Evolutionary conservation across 2,797 vertebrate species (phyloP), one percentile per base, ranked within the genome.

Genomic region (Tokudaia tokunoshimensis): DNA sequence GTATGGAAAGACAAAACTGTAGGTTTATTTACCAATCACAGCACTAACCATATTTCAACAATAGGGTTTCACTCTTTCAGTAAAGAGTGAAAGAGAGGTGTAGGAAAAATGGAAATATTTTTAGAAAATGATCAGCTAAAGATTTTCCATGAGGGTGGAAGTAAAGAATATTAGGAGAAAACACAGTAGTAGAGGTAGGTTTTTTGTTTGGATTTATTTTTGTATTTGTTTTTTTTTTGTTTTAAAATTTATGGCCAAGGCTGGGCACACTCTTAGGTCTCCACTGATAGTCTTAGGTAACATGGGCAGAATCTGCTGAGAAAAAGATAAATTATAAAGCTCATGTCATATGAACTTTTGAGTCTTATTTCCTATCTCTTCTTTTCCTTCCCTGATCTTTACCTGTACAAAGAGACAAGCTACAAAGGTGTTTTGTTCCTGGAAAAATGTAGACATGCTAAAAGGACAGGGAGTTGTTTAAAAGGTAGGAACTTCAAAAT

Each of bases 241-340:
- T 37, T 37, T 70, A 37, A 20, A 19, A 44, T 89, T 91, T 91
- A 15, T 31, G 61, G 24, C 19, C 44, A 79, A 65, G 34, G 24
- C 80, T 78, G 11, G 26, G 17, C 3, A 59, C 0, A 9, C 5
- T 13, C 44, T 52, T 22, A 17, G 59, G 31, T 81, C 57, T 37
- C 3, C 15, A 2, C 52, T 34, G 7, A 26, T 55, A 84, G 67
- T 74, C 41, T 2, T 81, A 26, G 84, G 20, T 2, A 63, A 3
- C 44, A 50, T 12, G 59, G 31, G 19, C 9, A 72, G 52, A 34
- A 11, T 83, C 67, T 34, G n/a, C 14, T 92, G 70, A 92, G 84
- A 41, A 74, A 80, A 86, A 95, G 72, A 85, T 61, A 83, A 80
- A 88, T 75, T n/a, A n/a, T n/a, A 75, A 89, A 67, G 9, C 41